These are phyloP conservation scores for Ectemnius cavifrons DNA, from an alignment of 2,888 invertebrate species.

Conservation along the genomic window DNA sequence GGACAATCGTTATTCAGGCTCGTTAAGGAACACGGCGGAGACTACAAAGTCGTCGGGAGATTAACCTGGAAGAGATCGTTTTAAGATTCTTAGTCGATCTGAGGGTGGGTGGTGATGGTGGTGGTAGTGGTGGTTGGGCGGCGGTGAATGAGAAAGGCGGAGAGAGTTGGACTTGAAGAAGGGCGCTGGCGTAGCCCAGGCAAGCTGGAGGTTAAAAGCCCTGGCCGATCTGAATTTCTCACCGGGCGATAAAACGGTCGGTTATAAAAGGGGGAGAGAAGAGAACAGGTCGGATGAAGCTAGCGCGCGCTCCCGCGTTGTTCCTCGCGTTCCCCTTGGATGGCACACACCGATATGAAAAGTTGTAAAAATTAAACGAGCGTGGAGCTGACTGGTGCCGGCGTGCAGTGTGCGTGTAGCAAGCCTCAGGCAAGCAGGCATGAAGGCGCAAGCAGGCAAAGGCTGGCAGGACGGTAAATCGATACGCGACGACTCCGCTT, in stretches of 20 bases:
- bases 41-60: constrained; percentile 19
- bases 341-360: constrained; percentile 37
- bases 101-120: constrained; percentile 2
- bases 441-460: too few relatives aligned
- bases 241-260: constrained; percentile 35
- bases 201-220: not conserved
- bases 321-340: too few relatives aligned
- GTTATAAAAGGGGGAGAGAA: constrained; percentile 34
- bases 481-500: not conserved
- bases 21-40: constrained; percentile 3
- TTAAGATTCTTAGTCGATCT: constrained; percentile 25
- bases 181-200: too few relatives aligned
- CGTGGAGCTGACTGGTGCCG: constrained; percentile 9
- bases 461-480: constrained; percentile 1
- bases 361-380: constrained; percentile 56
- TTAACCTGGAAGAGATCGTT: constrained; percentile 28
- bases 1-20: constrained; percentile 1
- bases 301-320: too few relatives aligned
- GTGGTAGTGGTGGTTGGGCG: too few relatives aligned
- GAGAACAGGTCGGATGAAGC: not conserved
- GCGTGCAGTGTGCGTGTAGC: too few relatives aligned
- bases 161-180: not conserved
- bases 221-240: constrained; percentile 36
- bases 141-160: constrained; percentile 10
- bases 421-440: too few relatives aligned